A percentile compares a stretch with the other conserved stretches of the same genome.
Conservation (phyloP, 2,797 vertebrate genomes). For the Chelon auratus region DNA sequence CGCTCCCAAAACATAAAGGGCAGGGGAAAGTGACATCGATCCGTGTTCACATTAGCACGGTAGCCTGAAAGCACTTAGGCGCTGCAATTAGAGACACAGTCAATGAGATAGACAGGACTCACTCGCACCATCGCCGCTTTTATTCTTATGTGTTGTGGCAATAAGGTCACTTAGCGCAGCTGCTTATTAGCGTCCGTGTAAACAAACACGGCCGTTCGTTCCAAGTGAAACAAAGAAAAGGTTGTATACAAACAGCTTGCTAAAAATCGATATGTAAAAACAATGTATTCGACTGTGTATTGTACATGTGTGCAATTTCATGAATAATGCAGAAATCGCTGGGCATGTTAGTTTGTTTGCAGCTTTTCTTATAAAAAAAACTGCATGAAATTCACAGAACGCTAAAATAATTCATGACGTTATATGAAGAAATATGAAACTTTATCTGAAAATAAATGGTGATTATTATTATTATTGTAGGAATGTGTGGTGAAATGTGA, state of each 20-base stretch:
- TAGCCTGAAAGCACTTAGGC: constrained; percentile 84
- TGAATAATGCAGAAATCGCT: constrained; percentile 6
- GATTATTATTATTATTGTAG: too few relatives aligned
- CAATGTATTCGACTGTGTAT: neutral
- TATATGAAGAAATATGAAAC: too few relatives aligned
- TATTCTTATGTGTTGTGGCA: constrained; percentile 37
- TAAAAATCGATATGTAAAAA: constrained; percentile 34
- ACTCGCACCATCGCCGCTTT: constrained; percentile 47
- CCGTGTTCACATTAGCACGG: constrained; percentile 84
- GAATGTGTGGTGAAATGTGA: too few relatives aligned
- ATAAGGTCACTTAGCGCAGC: constrained; percentile 44
- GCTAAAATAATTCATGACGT: neutral
- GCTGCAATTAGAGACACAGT: constrained; percentile 82
- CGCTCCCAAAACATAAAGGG: constrained; percentile 66
- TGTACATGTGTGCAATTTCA: neutral
- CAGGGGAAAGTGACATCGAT: constrained; percentile 79
- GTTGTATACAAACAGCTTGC: constrained; percentile 8
- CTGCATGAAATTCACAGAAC: neutral
- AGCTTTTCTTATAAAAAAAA: neutral
- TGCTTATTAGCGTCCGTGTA: constrained; percentile 30
- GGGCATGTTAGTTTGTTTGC: neutral
- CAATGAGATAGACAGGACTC: constrained; percentile 70
- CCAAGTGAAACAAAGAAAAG: constrained; percentile 5
- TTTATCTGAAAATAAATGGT: too few relatives aligned
- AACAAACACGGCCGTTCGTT: constrained; percentile 34